phyloP scores from a whole-genome alignment of 2,113 vertebrate species.

The Muntiacus reevesi region DNA sequence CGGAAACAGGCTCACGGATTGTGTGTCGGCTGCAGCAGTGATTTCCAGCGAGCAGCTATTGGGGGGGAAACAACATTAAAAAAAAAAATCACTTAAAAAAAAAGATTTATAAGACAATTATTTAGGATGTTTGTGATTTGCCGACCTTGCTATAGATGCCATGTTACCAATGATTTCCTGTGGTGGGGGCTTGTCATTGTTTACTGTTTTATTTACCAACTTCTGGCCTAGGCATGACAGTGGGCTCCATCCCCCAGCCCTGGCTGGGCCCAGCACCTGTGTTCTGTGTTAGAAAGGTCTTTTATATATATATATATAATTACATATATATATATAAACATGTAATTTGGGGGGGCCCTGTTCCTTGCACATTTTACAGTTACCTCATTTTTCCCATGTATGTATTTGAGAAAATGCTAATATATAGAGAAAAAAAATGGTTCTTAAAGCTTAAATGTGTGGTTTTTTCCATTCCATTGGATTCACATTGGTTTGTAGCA shows the following conservation, averaged over 20 bases:
- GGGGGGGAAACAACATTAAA: neutral
- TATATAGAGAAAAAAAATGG: constrained; percentile 99
- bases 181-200: constrained; percentile 96
- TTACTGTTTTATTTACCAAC: constrained; percentile 96
- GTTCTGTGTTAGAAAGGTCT: constrained; percentile 95
- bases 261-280: constrained; percentile 92
- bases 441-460: constrained; percentile 98
- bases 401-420: constrained; percentile 99
- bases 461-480: constrained; percentile 98
- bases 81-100: constrained; percentile 76
- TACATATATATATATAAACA: constrained; percentile 78
- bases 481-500: constrained; percentile 99
- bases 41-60: constrained; percentile 92
- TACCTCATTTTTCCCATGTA: constrained; percentile 99
- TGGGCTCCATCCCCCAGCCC: constrained; percentile 79
- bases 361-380: constrained; percentile 99
- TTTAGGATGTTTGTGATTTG: constrained; percentile 97
- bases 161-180: constrained; percentile 97
- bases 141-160: constrained; percentile 96
- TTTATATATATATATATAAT: constrained; percentile 73
- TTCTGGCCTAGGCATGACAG: constrained; percentile 83
- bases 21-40: constrained; percentile 91
- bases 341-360: constrained; percentile 94
- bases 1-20: constrained; percentile 86
- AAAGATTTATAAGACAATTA: constrained; percentile 82